Conservation (phyloP, 2,113 vertebrate species). For the Chascanopsetta lugubris region DNA sequence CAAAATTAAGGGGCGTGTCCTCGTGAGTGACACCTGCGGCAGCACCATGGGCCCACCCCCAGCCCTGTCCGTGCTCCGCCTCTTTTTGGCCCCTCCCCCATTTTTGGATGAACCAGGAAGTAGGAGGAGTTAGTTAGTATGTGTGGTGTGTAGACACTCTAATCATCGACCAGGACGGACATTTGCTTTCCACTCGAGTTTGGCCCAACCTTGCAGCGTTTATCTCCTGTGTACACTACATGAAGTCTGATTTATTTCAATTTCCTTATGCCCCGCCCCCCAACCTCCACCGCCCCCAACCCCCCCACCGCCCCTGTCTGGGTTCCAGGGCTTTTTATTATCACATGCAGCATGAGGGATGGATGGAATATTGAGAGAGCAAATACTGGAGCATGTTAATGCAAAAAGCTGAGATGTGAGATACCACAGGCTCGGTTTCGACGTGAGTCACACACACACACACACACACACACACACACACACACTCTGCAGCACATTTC, state of each 20-base stretch:
- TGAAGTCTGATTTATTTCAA: slow-evolving; percentile 46
- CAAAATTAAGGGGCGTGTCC: too few species aligned
- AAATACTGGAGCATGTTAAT: slow-evolving; percentile 32
- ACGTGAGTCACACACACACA: neutral
- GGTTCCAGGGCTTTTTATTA: slow-evolving; percentile 3
- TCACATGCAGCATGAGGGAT: too few species aligned
- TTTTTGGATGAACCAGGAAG: too few species aligned
- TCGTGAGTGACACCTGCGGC: too few species aligned
- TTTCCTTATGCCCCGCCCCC: slow-evolving; percentile 24
- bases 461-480: neutral
- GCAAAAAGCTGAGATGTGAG: slow-evolving; percentile 7
- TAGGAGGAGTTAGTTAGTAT: too few species aligned
- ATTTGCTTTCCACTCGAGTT: slow-evolving; percentile 9
- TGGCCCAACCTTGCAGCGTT: slow-evolving; percentile 1
- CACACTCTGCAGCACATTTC: slow-evolving; percentile 13
- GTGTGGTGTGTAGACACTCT: neutral
- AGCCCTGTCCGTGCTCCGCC: too few species aligned
- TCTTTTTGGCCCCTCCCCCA: too few species aligned
- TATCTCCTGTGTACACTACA: slow-evolving; percentile 40
- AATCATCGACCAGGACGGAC: slow-evolving; percentile 21
- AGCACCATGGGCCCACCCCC: too few species aligned
- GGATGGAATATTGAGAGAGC: slow-evolving; percentile 13
- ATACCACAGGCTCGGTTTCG: neutral
- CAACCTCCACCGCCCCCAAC: neutral
- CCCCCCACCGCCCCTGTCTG: neutral